Base-by-base conservation (phyloP, 2,888 invertebrate species). In the Hipparchia sbordonii region DNA sequence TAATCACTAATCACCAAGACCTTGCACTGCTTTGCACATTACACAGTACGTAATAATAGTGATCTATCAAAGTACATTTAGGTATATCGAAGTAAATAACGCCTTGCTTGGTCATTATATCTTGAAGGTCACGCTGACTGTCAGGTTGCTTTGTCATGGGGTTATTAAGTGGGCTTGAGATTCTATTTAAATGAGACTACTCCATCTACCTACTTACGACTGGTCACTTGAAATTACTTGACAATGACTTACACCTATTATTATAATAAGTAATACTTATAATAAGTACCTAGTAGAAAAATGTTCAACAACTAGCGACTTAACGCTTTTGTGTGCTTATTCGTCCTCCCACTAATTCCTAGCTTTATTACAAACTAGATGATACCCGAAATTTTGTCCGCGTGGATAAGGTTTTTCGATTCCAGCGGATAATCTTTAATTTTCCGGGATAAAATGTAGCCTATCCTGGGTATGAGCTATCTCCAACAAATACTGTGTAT, bases 41-140 rank as follows among this genome's bases (percentile, higher is more conserved):
- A 59, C 12, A 75, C 74, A 60, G 57, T 39, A 12, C 33, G 12
- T 62, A 76, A 76, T 75, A 71, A 77, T 72, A 71, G 62, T 75
- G 71, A 77, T 77, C 68, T 73, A 67, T 77, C 74, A 77, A 72
- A 73, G 56, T 65, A 72, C 72, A 69, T 65, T 71, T 74, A n/a
- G n/a, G n/a, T n/a, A 68, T 72, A 76, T 67, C 56, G 72, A 71
- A 71, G 68, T 68, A 73, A 72, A 74, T 66, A 66, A 61, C 61
- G 48, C 62, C 60, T 46, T 46, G 67, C 69, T 61, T 56, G 66
- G 68, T 71, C 68, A 71, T 76, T 76, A 76, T 72, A 72, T 59
- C n/a, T 45, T 56, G 67, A 72, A 76, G 76, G 76, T 70, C 76
- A 66, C 23, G 2, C 23, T 46, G 63, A 60, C 66, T 71, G 72